Evolutionary conservation across 2,797 vertebrate species (phyloP), one percentile per base, ranked within the genome.

Genomic region (Ceryle rudis): DNA sequence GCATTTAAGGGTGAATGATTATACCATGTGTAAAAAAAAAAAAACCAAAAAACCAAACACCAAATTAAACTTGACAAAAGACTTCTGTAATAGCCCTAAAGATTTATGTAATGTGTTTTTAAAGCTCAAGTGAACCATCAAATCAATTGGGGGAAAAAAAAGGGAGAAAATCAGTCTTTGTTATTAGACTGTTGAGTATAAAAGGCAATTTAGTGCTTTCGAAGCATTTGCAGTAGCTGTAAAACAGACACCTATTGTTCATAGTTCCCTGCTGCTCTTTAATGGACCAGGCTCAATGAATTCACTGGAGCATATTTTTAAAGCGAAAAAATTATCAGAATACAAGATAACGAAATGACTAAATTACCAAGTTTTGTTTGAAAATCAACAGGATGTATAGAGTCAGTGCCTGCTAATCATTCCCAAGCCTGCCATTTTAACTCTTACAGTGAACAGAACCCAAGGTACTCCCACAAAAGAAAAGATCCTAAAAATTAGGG

Each of bases 201-300:
- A 97, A 97, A 97, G 97, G 95, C 94, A 97, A 93, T 96, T 96
- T 85, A 96, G 89, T 84, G 93, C 95, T 95, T 96, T 96, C 35
- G 64, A 96, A 95, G 91, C 95, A 81, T 95, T 97, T 93, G 93
- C 94, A 92, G 87, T 90, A 86, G 88, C 94, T 87, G 85, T 93
- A 83, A 96, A 97, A 98, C 96, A 98, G 96, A 95, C 82, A 77
- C 61, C 89, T 87, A 83, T 95, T 97, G 95, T 97, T 97, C 92
- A 77, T 62, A 91, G 69, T 85, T 91, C 84, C 87, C 88, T 65
- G 67, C 90, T 93, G 66, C 82, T 96, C 80, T 82, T 72, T 89
- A 86, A 95, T 92, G 91, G 96, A 89, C 66, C 46, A 74, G 39
- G 71, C 89, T 94, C 35, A n/a, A 29, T 55, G 77, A 95, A 96